These are phyloP conservation scores for Clostera curtula DNA, from an alignment of 2,888 invertebrate genomes.

Conservation along the genomic window DNA sequence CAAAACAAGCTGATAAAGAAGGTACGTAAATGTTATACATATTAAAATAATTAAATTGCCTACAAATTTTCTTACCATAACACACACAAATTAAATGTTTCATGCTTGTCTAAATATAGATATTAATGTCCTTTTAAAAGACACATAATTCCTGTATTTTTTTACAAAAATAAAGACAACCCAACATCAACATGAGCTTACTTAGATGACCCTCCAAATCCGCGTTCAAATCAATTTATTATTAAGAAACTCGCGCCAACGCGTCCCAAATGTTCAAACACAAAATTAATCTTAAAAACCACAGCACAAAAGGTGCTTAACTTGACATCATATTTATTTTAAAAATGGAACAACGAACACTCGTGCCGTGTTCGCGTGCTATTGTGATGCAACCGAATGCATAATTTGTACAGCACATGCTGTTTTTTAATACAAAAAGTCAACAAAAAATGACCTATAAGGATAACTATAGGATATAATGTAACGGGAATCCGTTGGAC, in stretches of 20 bases:
- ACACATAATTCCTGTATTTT: too few species aligned
- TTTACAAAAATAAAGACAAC: too few species aligned
- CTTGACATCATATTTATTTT: slow-evolving; percentile 55
- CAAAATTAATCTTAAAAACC: slow-evolving; percentile 35
- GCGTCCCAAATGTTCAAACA: slow-evolving; percentile 1
- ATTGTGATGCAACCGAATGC: slow-evolving; percentile 68
- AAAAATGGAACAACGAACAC: slow-evolving; percentile 41
- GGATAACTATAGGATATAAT: slow-evolving; percentile 48
- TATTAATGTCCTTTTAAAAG: too few species aligned
- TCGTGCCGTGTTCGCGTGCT: slow-evolving; percentile 48
- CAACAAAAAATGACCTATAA: slow-evolving; percentile 64
- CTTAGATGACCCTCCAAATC: too few species aligned
- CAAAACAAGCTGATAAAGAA: too few species aligned
- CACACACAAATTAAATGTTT: too few species aligned
- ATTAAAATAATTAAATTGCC: too few species aligned
- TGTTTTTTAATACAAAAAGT: slow-evolving; percentile 50
- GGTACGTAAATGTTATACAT: too few species aligned
- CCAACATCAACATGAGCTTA: too few species aligned
- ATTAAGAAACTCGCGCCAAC: neutral
- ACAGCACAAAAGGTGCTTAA: slow-evolving; percentile 43
- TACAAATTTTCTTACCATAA: too few species aligned
- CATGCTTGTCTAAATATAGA: too few species aligned
- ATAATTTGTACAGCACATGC: slow-evolving; percentile 72
- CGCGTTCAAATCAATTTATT: too few species aligned
- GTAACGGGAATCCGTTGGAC: slow-evolving; percentile 60